Conservation (phyloP, 2,113 vertebrate genomes). For the Bubo scandiacus region DNA sequence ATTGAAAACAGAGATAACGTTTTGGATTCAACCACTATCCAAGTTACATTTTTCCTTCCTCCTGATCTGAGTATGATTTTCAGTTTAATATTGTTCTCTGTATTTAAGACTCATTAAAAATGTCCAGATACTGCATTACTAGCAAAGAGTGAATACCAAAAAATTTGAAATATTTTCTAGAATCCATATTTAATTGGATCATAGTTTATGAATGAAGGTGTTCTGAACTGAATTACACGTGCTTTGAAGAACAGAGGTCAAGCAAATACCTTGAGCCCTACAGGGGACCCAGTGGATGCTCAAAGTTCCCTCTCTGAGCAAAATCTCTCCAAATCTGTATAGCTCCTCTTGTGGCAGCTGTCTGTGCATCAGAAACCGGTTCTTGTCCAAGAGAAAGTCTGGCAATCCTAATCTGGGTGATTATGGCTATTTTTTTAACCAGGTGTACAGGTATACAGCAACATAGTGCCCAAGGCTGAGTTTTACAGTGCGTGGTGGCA, state of each 20-base stretch:
- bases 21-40: background rate
- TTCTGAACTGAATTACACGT: background rate
- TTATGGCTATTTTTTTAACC: background rate
- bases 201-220: background rate
- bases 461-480: background rate
- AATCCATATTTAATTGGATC: background rate
- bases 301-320: background rate
- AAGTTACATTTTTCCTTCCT: background rate
- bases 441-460: background rate
- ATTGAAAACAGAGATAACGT: background rate
- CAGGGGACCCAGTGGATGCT: background rate
- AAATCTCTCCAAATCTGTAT: background rate
- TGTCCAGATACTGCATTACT: background rate
- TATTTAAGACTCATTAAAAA: background rate
- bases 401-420: background rate
- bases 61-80: background rate
- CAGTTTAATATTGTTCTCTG: background rate
- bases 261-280: background rate
- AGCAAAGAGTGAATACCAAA: background rate
- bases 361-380: background rate
- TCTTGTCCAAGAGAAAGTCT: background rate
- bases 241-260: background rate
- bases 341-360: background rate
- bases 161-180: background rate
- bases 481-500: background rate